These are phyloP conservation scores for Halcyon senegalensis DNA, from an alignment of 2,113 vertebrate genomes.

Conservation along the genomic window DNA sequence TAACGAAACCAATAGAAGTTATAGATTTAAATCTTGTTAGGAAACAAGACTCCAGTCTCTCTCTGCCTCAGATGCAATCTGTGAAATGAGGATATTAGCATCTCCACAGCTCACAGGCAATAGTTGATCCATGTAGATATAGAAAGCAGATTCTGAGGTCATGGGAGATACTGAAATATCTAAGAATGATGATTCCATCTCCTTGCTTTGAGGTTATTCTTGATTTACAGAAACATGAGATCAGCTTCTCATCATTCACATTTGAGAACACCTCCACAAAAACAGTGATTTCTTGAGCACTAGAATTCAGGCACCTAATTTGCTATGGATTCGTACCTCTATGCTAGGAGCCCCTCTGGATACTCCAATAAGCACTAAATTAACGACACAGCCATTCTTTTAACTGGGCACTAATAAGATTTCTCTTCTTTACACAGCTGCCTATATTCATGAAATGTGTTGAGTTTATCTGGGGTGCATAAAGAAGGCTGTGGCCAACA, in stretches of 20 bases:
- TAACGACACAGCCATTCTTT: slow-evolving; percentile 19
- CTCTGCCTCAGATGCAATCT: neutral
- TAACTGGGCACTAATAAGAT: slow-evolving; percentile 42
- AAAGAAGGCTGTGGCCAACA: no score
- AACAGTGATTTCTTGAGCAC: neutral
- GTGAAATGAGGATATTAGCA: neutral
- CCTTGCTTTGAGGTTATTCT: neutral
- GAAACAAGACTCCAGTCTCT: neutral
- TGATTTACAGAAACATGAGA: neutral
- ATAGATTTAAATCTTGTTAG: slow-evolving; percentile 10
- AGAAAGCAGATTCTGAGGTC: neutral
- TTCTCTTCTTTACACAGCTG: neutral
- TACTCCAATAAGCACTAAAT: slow-evolving; percentile 17
- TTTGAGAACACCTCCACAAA: neutral
- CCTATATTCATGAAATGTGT: neutral
- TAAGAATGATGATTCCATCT: neutral
- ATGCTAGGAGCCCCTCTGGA: neutral
- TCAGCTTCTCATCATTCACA: neutral
- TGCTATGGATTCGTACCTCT: slow-evolving; percentile 28
- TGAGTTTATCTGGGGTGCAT: neutral
- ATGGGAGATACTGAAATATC: neutral
- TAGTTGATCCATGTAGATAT: neutral
- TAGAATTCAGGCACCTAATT: neutral
- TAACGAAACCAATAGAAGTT: neutral
- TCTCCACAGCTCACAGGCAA: neutral